Base-by-base conservation (phyloP, 2,113 vertebrate species). In the Cottus gobio region DNA sequence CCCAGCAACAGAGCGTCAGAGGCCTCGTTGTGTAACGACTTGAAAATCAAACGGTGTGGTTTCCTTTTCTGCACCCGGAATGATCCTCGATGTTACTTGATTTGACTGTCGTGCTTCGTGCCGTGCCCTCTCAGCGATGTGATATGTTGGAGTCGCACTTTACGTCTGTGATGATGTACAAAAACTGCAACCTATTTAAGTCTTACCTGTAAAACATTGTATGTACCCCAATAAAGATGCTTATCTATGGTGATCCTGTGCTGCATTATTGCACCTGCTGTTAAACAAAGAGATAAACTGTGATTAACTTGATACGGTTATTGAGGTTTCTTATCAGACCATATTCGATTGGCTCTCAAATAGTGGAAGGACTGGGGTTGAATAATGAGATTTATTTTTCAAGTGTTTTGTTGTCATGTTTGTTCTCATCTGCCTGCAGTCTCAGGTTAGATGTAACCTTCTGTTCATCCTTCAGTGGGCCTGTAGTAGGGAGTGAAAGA, bases 171-270 rank as follows among this genome's bases (percentile, higher is more conserved):
- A 82, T 76, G 44, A 80, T 93, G 80, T 92, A 86, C 78, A 90
- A 88, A n/a, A 91, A 92, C 79, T 71, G 58, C 63, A 77, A 84
- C 74, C 89, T 93, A 94, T 94, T 94, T 95, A 94, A 93, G 86
- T 92, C 88, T 87, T 73, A 75, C 4, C 48, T 91, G 84, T 91
- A 46, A 85, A 91, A 87, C 64, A 57, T 26, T 85, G 24, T 86
- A 31, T 82, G 74, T 87, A 82, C 83, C 76, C 74, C 66, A 93
- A 91, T 95, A 95, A 94, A 95, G 80, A 88, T 28, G 71, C 73
- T 86, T 72, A 71, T n/a, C n/a, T 67, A 64, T 79, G 70, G 52
- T 72, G 69, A 5, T 62, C 16, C 18, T 58, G 63, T 68, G 57
- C 54, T 39, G 18, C 2, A 9, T 44, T 66, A 66, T 36, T 66